Evolutionary conservation across 2,797 vertebrate species (phyloP).

Genomic region (Lacerta agilis): DNA sequence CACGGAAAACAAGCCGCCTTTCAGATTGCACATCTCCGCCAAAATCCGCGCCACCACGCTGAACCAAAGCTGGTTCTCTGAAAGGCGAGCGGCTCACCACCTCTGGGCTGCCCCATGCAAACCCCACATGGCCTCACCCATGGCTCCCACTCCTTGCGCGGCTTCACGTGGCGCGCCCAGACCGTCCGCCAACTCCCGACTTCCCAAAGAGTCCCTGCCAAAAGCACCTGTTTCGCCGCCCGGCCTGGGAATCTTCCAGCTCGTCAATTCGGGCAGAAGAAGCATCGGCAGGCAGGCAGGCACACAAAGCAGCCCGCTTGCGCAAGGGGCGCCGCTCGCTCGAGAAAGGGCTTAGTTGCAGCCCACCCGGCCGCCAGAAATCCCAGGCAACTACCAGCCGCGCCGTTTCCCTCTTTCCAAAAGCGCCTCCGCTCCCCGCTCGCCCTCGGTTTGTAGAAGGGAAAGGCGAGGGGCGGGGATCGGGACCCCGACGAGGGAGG

Average conservation of each 20-base stretch:
- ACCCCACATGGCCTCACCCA: neutral
- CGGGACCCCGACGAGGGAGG: neutral
- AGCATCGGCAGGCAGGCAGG: neutral
- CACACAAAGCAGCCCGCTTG: neutral
- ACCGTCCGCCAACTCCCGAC: too few relatives aligned
- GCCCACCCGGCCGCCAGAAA: neutral
- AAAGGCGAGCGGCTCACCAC: neutral
- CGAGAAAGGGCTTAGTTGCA: neutral
- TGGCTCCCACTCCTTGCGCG: too few relatives aligned
- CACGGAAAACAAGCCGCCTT: neutral
- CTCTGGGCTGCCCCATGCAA: neutral
- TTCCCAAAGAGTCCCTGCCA: neutral
- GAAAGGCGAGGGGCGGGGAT: too few relatives aligned
- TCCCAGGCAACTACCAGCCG: neutral
- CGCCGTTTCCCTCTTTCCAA: neutral
- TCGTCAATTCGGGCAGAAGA: neutral
- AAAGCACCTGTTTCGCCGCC: constrained; percentile 5
- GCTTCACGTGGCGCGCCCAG: neutral
- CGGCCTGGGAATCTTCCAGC: too few relatives aligned
- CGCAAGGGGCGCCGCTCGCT: neutral
- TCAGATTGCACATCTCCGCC: neutral
- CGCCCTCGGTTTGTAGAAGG: neutral
- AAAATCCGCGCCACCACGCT: neutral
- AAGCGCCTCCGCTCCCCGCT: neutral
- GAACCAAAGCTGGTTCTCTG: neutral